Base-by-base conservation (phyloP, 2,888 invertebrate species). In the Plebejus anna region DNA sequence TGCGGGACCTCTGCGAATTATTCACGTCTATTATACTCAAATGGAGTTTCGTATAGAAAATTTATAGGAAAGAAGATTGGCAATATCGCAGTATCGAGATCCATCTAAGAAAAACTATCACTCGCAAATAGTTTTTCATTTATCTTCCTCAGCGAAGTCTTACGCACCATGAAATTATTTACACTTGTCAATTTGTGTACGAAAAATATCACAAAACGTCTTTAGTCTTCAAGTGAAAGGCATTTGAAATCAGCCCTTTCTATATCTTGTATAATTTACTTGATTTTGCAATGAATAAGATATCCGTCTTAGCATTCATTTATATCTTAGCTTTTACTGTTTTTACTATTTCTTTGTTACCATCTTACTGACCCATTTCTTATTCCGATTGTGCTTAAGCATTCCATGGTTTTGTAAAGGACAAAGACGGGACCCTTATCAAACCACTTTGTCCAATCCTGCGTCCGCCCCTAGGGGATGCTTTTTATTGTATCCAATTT, bases 361-460 rank as follows among this genome's bases (percentile, higher is more conserved):
- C 11, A 66, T 66, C 32, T 66, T 32, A 66, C 66, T 66, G 66
- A 36, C 32, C 66, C 66, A 66, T 66, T 66, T 66, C 66, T 66
- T 66, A 66, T 66, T 66, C 66, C 66, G 66, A 66, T 66, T 66
- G 66, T 66, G 32, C 32, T 66, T 66, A 36, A 66, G 66, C 66
- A 66, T 66, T 66, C 36, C 36, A 66, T 66, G 66, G 32, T 66
- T 66, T 66, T 66, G 32, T 66, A 66, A 66, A 66, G 66, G 66
- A 66, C 66, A 66, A 66, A 66, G 66, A 66, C 66, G 13, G 61
- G 32, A 66, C 66, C 66, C 66, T 66, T 66, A 66, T 66, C 66
- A 66, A 66, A 36, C 66, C 66, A 66, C 66, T 66, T 66, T 66
- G 66, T 66, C 66, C 66, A 66, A 66, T 66, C 66, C 66, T 36